Conservation (phyloP, 2,113 vertebrate genomes). For the Heterotis niloticus region DNA sequence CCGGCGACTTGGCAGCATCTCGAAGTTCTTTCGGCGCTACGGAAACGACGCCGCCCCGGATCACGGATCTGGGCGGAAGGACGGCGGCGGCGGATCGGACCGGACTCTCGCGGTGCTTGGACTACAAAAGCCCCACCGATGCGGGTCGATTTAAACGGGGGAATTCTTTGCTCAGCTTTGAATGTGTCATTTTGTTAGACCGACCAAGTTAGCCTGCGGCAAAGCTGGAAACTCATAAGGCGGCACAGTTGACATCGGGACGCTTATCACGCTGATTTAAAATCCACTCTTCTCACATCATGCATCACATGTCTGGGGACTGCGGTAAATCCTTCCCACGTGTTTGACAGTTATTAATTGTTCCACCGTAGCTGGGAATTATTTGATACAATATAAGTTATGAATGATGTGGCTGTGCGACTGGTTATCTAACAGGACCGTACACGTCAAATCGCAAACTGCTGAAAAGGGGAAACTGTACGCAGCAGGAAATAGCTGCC, state of each 20-base stretch:
- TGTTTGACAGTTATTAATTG: background rate
- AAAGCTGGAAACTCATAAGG: background rate
- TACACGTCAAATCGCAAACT: background rate
- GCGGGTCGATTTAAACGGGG: no score
- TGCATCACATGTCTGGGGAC: background rate
- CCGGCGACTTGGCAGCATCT: no score
- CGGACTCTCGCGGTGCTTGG: no score
- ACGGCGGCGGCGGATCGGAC: no score
- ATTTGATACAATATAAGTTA: constrained; percentile 3
- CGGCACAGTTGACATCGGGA: background rate
- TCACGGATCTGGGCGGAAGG: no score
- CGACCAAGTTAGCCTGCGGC: background rate
- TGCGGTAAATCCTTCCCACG: background rate
- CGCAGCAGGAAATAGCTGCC: background rate
- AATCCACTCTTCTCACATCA: background rate
- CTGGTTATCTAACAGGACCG: constrained; percentile 1
- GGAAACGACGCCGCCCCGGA: no score
- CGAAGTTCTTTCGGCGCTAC: no score
- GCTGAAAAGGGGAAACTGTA: constrained; percentile 4
- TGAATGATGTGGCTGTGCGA: background rate
- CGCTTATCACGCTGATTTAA: background rate
- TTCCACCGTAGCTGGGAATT: constrained; percentile 1
- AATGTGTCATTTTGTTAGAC: no score
- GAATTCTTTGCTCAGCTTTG: no score
- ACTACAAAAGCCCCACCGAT: no score